Base-by-base conservation (phyloP, 2,888 invertebrate genomes). In the Lithophane socia region DNA sequence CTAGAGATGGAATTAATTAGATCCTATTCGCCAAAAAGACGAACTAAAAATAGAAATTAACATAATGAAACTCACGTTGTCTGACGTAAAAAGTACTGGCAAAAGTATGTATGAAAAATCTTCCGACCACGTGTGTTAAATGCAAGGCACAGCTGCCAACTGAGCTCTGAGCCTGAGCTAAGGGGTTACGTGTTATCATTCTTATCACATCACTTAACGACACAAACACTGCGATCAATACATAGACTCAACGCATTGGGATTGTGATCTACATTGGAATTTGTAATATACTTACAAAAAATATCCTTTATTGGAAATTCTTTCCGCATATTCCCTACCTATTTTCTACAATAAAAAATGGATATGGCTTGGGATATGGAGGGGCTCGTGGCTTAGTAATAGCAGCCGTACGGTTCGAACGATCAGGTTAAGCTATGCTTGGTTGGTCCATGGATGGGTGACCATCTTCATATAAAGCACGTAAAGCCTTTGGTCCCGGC, bases 131-230 rank as follows among this genome's bases (percentile, higher is more conserved):
- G 85, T 86, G 80, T 72, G 73, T 73, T 58, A 18, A 16, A 18
- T 49, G 56, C 52, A 77, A 73, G 29, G 71, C 66, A 68, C 79
- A 37, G 58, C 12, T 56, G 69, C 84, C 74, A 82, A 84, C 84
- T 82, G 82, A 77, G 69, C 75, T 47, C 9, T 12, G 47, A 47
- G 47, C 21, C 18, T 18, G 16, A 68, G 61, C 37, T 65, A 63
- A 65, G 86, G 78, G 87, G 89, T 91, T 88, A 90, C 44, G 85
- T 88, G 88, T 90, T 92, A 93, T 92, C 92, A 88, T 49, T 79
- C 78, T 90, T 92, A 93, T 93, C 92, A 80, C 77, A 70, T 65
- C 68, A 83, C 77, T 85, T 83, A 86, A 86, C 83, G 76, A 79
- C 80, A 47, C 76, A 86, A 79, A 85, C 79, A 82, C 75, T 70